A percentile compares a stretch with the other conserved stretches of the same genome.
These are phyloP conservation scores for Anthophora plumipes DNA, from an alignment of 2,888 invertebrate genomes.

Conservation along the genomic window DNA sequence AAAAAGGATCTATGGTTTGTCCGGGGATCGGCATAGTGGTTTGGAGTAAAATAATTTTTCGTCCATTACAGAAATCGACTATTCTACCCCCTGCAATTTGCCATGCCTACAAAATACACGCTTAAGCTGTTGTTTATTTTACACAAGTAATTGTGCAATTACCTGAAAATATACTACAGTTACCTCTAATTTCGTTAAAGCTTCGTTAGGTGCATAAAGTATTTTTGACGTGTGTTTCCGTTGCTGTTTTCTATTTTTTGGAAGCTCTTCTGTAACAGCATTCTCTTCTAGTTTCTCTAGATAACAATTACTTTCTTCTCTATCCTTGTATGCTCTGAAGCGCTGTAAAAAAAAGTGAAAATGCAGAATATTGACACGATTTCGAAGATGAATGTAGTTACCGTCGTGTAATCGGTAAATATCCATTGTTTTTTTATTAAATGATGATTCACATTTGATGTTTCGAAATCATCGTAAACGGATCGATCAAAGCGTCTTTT, in stretches of 20 bases:
- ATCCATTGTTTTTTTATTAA: slow-evolving; percentile 64
- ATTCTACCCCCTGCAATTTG: slow-evolving; percentile 84
- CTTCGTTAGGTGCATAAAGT: slow-evolving; percentile 79
- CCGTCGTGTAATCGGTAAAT: slow-evolving; percentile 78
- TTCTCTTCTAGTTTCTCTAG: slow-evolving; percentile 81
- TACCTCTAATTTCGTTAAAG: slow-evolving; percentile 85
- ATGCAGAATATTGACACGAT: neutral
- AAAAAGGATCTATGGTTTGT: slow-evolving; percentile 67
- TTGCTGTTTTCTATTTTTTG: slow-evolving; percentile 43
- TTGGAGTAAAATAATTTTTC: slow-evolving; percentile 83
- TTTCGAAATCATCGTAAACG: slow-evolving; percentile 48
- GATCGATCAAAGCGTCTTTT: slow-evolving; percentile 78
- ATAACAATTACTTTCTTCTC: slow-evolving; percentile 83
- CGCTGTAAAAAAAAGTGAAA: slow-evolving; percentile 77
- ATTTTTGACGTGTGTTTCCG: slow-evolving; percentile 56
- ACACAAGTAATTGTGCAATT: neutral
- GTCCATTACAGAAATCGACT: slow-evolving; percentile 85
- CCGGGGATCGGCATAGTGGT: slow-evolving; percentile 67
- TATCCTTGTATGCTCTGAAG: slow-evolving; percentile 84
- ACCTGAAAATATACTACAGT: slow-evolving; percentile 14
- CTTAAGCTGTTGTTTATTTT: slow-evolving; percentile 8
- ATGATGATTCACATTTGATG: slow-evolving; percentile 5
- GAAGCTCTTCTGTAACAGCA: neutral
- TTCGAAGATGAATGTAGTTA: slow-evolving; percentile 60
- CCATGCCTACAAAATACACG: slow-evolving; percentile 80